These are phyloP conservation scores for Neodiprion pinetum DNA, from an alignment of 1,140 invertebrate genomes.

Conservation along the genomic window DNA sequence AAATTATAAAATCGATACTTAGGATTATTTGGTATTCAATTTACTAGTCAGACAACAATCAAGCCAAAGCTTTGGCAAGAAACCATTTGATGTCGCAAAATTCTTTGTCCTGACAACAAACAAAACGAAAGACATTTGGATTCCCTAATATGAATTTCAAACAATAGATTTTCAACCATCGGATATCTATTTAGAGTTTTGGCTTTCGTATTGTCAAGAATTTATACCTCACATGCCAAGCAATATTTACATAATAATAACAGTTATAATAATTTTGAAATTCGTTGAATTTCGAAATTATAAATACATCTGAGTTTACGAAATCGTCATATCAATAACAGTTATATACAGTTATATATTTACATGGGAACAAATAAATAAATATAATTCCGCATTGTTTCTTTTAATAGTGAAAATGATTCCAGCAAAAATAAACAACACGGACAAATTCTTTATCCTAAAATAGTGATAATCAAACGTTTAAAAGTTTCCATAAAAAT, in stretches of 20 bases:
- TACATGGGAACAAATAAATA: neutral
- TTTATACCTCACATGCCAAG: neutral
- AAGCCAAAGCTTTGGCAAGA: neutral
- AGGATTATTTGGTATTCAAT: conserved; percentile 10
- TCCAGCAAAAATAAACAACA: neutral
- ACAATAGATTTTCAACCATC: too few species aligned
- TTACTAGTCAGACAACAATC: conserved; percentile 9
- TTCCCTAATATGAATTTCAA: neutral
- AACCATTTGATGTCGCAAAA: neutral
- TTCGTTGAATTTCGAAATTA: neutral
- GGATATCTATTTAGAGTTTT: neutral
- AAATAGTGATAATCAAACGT: neutral
- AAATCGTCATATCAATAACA: neutral
- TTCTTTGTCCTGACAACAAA: neutral
- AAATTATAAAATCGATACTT: neutral
- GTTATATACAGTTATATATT: neutral
- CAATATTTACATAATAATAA: neutral
- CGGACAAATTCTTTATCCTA: neutral
- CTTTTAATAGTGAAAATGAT: neutral
- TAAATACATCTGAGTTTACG: neutral
- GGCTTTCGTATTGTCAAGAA: neutral
- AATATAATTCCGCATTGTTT: neutral
- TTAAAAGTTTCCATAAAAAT: conserved; percentile 47
- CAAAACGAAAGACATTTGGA: neutral
- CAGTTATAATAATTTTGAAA: neutral